Base-by-base conservation (phyloP, 1,140 invertebrate species). In the Drosophila varians region DNA sequence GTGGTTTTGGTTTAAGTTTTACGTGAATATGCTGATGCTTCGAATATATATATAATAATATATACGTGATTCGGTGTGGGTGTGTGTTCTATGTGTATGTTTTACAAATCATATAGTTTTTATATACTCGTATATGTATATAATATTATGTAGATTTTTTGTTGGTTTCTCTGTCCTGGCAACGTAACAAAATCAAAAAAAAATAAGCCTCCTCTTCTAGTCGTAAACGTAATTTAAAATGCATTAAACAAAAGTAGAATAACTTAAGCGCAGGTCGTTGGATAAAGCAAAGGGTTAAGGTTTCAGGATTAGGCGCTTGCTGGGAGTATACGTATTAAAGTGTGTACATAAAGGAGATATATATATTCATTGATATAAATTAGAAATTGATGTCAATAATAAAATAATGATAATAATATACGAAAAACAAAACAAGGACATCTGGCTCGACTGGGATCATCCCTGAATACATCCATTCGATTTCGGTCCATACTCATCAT, bases 11-110 rank as follows among this genome's bases (percentile, higher is more conserved):
- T 42, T 42, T 42, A 42, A 42, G 38, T 69, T 74, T 79, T 56
- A 64, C 53, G 43, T 80, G 58, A 73, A 62, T 80, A 73, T 86
- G 76, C 71, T 79, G 71, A 84, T 79, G 56, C 57, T 73, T 58
- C 54, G 45, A 73, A 72, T 73, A 72, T 80, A 76, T 76, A 70
- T 71, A 54, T 75, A 38, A 61, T 71, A 52, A 38, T 38, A 61
- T 71, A 56, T 52, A 56, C 64, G 56, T 76, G 34, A 65, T 64
- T 45, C 51, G 43, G 53, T 71, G 42, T 62, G 60, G 65, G 45
- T 68, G 40, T 77, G 42, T 38, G 47, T 68, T 42, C 36, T 70
- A 34, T 69, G 36, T 57, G 55, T 51, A 62, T 71, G 21, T 62
- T n/a, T n/a, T n/a, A 55, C 38, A 71, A 57, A 62, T 74, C 70